phyloP scores from a whole-genome alignment of 2,113 vertebrate genomes.

The Tragelaphus imberbis region DNA sequence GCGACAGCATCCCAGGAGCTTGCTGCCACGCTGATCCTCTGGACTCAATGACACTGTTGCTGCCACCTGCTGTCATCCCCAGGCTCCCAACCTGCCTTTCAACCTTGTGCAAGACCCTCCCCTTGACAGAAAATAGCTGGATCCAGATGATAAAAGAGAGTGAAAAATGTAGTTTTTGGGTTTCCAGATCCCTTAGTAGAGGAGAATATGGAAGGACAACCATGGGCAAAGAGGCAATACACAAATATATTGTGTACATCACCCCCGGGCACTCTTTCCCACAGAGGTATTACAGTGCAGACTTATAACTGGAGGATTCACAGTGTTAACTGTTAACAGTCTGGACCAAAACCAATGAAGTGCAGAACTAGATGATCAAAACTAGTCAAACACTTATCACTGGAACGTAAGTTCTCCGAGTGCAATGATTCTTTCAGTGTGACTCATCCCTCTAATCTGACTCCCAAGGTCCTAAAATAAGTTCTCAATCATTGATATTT shows the following conservation, averaged over 20 bases:
- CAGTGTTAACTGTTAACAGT: background rate
- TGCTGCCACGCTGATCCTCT: too few relatives aligned
- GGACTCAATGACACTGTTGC: too few relatives aligned
- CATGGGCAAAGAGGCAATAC: background rate
- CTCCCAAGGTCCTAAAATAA: background rate
- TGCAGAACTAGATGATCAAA: background rate
- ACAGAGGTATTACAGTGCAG: background rate
- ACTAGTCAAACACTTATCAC: background rate
- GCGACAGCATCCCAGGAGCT: background rate
- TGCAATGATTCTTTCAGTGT: background rate
- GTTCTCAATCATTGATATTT: background rate
- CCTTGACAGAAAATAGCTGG: background rate
- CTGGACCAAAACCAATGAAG: background rate
- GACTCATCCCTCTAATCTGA: background rate
- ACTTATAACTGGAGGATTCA: background rate
- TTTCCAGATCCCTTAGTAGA: background rate
- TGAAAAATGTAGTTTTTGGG: background rate
- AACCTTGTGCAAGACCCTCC: background rate
- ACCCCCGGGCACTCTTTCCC: too few relatives aligned
- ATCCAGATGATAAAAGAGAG: background rate
- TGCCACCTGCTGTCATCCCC: background rate
- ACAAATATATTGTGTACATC: accelerated
- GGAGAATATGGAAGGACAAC: background rate
- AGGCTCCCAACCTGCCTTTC: background rate
- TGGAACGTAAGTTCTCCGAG: background rate